Percentiles rank a stretch among this genome's conserved stretches.
These are phyloP conservation scores for Volucella inanis DNA, from an alignment of 2,888 invertebrate species.

Conservation along the genomic window DNA sequence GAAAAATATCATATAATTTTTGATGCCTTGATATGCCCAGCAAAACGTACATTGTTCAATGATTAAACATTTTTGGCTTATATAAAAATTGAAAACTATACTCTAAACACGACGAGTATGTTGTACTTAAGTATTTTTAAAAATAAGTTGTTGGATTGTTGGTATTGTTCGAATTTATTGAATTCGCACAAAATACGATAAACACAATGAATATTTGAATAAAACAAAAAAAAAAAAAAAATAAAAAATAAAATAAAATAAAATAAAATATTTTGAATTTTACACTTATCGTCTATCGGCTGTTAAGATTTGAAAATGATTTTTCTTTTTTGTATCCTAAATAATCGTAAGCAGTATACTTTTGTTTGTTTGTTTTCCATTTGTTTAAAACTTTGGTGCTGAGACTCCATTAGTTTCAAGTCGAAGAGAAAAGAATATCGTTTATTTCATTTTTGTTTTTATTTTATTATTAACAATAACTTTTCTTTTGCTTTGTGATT, in stretches of 20 bases:
- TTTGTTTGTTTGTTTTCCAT: background rate
- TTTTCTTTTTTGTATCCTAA: conserved; percentile 8
- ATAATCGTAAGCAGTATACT: background rate
- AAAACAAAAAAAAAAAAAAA: background rate
- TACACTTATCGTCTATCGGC: background rate
- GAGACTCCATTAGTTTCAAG: background rate
- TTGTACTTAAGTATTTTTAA: conserved; percentile 58
- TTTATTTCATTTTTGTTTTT: background rate
- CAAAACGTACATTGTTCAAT: conserved; percentile 25
- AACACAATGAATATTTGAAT: conserved; percentile 1
- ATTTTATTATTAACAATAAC: conserved; percentile 18
- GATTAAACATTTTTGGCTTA: conserved; percentile 19
- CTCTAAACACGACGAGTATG: conserved; percentile 36
- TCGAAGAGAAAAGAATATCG: background rate
- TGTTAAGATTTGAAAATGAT: background rate
- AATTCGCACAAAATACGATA: conserved; percentile 61
- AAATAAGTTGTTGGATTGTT: background rate
- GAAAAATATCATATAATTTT: conserved; percentile 50
- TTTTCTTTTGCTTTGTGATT: conserved; percentile 37
- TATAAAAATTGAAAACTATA: conserved; percentile 28
- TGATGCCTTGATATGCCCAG: conserved; percentile 69
- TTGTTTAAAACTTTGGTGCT: conserved; percentile 30
- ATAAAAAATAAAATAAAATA: too few relatives aligned
- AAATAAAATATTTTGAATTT: background rate
- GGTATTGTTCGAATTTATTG: conserved; percentile 48